Percentiles rank a stretch among this genome's conserved stretches.
These are phyloP conservation scores for Anser cygnoides DNA, from an alignment of 2,113 vertebrate genomes.

Conservation along the genomic window DNA sequence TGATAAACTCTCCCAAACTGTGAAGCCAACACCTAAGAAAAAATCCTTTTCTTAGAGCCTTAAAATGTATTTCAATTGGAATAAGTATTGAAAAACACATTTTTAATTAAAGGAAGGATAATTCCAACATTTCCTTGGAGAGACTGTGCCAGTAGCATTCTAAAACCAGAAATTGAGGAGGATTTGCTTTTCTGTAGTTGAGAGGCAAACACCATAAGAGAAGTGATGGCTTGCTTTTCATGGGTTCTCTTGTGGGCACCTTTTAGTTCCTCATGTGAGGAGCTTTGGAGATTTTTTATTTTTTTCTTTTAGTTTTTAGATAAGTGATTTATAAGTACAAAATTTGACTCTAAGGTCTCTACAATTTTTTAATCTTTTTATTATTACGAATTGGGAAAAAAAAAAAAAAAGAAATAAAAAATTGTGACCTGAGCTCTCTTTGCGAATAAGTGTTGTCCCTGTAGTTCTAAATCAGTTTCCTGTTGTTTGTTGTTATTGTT, in stretches of 20 bases:
- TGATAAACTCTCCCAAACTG: background rate
- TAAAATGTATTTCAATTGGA: background rate
- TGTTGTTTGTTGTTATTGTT: background rate
- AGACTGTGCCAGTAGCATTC: background rate
- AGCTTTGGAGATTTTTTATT: background rate
- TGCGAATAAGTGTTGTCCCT: background rate
- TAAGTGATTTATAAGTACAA: background rate
- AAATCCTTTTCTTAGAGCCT: background rate
- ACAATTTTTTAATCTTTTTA: background rate
- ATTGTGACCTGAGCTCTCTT: background rate
- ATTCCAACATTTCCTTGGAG: background rate
- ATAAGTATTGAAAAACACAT: background rate
- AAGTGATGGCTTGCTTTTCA: background rate
- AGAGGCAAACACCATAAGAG: background rate
- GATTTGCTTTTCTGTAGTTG: background rate
- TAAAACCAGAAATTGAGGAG: background rate
- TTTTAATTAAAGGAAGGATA: background rate
- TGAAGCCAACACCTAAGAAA: background rate
- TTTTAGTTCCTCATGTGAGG: background rate
- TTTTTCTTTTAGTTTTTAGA: too few species aligned
- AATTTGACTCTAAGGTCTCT: background rate
- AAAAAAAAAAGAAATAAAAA: background rate
- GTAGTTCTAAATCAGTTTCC: background rate
- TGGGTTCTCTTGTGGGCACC: background rate
- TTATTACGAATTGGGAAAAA: background rate